Conservation (phyloP, 2,797 vertebrate genomes). For the Hephaestus fuliginosus region DNA sequence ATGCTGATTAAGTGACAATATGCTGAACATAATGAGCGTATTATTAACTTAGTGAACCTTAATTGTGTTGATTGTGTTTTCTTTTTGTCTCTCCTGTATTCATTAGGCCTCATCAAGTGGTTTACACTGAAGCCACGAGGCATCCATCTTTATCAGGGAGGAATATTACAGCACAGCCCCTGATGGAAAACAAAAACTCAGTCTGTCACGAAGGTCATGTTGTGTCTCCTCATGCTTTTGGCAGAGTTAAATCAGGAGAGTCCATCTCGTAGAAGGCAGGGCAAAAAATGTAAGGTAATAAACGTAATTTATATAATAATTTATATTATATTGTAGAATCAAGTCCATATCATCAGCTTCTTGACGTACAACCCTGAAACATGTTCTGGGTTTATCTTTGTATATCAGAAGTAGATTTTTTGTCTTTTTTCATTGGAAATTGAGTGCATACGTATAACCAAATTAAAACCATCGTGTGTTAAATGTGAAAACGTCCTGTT, state of each 20-base stretch:
- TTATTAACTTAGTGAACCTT: constrained; percentile 43
- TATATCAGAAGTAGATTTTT: too few relatives aligned
- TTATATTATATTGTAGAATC: neutral
- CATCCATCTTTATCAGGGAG: constrained; percentile 24
- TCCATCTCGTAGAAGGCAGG: neutral
- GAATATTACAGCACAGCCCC: constrained; percentile 8
- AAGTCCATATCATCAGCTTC: neutral
- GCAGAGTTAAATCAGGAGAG: neutral
- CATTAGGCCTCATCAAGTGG: constrained; percentile 53
- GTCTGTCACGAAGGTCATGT: constrained; percentile 2
- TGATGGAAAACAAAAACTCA: constrained; percentile 11
- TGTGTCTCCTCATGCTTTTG: constrained; percentile 5
- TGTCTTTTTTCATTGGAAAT: too few relatives aligned
- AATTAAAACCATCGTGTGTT: too few relatives aligned
- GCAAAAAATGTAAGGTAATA: neutral
- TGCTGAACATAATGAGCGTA: constrained; percentile 35
- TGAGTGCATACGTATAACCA: too few relatives aligned
- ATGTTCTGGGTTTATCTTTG: too few relatives aligned
- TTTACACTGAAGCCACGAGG: constrained; percentile 38
- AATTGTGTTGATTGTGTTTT: constrained; percentile 50
- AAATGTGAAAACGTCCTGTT: neutral
- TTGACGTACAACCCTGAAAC: neutral
- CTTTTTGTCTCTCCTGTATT: constrained; percentile 31
- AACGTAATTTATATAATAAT: neutral
- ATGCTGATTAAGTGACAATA: constrained; percentile 33